phyloP scores from a whole-genome alignment of 2,113 vertebrate species.

The Axis porcinus region DNA sequence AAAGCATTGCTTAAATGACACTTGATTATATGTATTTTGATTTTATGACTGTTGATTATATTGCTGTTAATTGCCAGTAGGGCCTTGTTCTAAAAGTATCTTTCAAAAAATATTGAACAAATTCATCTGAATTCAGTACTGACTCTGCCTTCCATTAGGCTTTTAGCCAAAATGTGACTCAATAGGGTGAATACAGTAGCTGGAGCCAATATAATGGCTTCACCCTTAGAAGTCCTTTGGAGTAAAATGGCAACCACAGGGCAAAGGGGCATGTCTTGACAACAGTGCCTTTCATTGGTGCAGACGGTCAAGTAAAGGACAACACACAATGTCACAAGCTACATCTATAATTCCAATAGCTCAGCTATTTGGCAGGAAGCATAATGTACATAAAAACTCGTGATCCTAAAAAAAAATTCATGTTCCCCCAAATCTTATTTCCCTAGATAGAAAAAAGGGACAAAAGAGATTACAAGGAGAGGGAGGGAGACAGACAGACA shows the following conservation, averaged over 20 bases:
- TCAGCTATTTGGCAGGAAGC: slow-evolving; percentile 76
- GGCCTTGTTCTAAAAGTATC: slow-evolving; percentile 70
- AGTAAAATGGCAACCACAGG: slow-evolving; percentile 76
- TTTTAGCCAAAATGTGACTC: slow-evolving; percentile 80
- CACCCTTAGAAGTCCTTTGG: slow-evolving; percentile 78
- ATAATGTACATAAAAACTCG: slow-evolving; percentile 73
- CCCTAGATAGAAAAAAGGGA: slow-evolving; percentile 18
- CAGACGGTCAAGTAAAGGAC: slow-evolving; percentile 85
- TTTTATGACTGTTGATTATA: slow-evolving; percentile 65
- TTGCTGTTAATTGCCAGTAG: slow-evolving; percentile 69
- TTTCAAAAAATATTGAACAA: slow-evolving; percentile 76
- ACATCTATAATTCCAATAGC: slow-evolving; percentile 74
- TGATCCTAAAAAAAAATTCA: slow-evolving; percentile 66
- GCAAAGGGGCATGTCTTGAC: slow-evolving; percentile 78
- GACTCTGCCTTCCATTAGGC: slow-evolving; percentile 73
- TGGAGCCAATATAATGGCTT: slow-evolving; percentile 76
- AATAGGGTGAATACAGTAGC: slow-evolving; percentile 71
- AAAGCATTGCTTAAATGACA: neutral
- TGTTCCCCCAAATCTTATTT: slow-evolving; percentile 68
- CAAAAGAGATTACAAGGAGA: neutral
- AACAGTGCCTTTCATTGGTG: slow-evolving; percentile 80
- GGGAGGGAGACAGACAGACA: neutral
- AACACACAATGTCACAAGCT: slow-evolving; percentile 76
- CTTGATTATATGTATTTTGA: slow-evolving; percentile 25
- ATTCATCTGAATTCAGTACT: slow-evolving; percentile 74